Base-by-base conservation (phyloP, 35 echinoderm and acorn worm genomes). In the Acanthaster planci region DNA sequence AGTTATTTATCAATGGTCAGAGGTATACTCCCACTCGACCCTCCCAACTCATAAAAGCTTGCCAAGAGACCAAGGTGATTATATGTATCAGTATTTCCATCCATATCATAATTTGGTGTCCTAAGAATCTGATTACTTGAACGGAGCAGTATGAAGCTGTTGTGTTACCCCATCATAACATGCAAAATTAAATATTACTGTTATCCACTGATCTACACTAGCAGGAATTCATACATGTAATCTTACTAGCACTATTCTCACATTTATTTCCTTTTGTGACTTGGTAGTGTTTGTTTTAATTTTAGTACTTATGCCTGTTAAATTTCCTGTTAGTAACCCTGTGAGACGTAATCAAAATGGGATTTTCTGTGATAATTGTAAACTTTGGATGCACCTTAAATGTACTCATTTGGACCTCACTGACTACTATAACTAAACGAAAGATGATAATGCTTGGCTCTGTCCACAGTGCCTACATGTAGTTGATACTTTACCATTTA, bases 351-450 rank as follows among this genome's bases (percentile, higher is more conserved):
- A 56, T 56, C 54, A 56, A 56, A 56, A 56, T 8, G 8, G 54
- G 16, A 56, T 56, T 56, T 56, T 56, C 54, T n/a, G 54, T 56
- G 54, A 56, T n/a, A 18, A n/a, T n/a, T 56, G 54, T 56, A 56
- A 56, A 56, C 54, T 56, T n/a, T 56, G 54, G 54, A 56, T n/a
- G 16, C 54, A 56, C 7, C 7, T 56, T 15, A 56, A 56, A 56
- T 56, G 54, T 8, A 56, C 54, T 18, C 16, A 56, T 2, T n/a
- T 56, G 1, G 8, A 56, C 22, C 54, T 56, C n/a, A n/a, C n/a
- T 56, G 54, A 56, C 8, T 56, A 56, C 54, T 56, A 18, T 56
- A 1, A 56, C 15, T 8, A 18, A 56, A n/a, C 1, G 22, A 56
- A 56, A 18, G 54, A 56, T 56, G 54, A 56, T 4, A n/a, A 8